Conservation (phyloP, 2,797 vertebrate species). For the Karalla daura region DNA sequence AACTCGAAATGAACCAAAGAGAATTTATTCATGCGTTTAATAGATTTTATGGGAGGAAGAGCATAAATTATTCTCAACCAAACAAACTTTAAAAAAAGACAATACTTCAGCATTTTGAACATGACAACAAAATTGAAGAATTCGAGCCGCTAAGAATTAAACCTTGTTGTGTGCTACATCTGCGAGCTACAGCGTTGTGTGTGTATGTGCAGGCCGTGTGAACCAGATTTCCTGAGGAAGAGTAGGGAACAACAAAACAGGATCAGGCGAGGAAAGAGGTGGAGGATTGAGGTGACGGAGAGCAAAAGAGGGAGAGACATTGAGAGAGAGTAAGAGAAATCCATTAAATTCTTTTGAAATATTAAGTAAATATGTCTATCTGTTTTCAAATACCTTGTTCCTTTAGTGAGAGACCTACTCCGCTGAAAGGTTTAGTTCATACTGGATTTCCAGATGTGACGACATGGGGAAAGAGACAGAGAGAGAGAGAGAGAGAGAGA, state of each 20-base stretch:
- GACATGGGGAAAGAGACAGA: conserved; percentile 3
- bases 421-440: conserved; percentile 73
- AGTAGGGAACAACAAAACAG: conserved; percentile 16
- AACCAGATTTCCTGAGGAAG: conserved; percentile 18
- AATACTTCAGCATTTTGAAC: background rate
- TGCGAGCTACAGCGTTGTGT: background rate
- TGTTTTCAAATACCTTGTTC: conserved; percentile 62
- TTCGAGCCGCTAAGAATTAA: background rate
- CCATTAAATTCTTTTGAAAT: conserved; percentile 83
- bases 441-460: conserved; percentile 48
- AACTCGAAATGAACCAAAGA: background rate
- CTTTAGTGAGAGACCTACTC: conserved; percentile 47
- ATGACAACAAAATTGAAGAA: background rate
- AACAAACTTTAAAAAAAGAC: background rate
- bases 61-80: background rate
- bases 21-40: background rate
- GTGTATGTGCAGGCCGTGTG: background rate
- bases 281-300: conserved; percentile 4
- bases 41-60: background rate
- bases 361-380: conserved; percentile 75
- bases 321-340: conserved; percentile 57
- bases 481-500: background rate
- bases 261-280: conserved; percentile 9
- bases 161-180: background rate
- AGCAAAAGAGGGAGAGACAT: conserved; percentile 19